A percentile compares a stretch with the other conserved stretches of the same genome.
These are phyloP conservation scores for Hephaestus fuliginosus DNA, from an alignment of 2,797 vertebrate genomes.

Conservation along the genomic window DNA sequence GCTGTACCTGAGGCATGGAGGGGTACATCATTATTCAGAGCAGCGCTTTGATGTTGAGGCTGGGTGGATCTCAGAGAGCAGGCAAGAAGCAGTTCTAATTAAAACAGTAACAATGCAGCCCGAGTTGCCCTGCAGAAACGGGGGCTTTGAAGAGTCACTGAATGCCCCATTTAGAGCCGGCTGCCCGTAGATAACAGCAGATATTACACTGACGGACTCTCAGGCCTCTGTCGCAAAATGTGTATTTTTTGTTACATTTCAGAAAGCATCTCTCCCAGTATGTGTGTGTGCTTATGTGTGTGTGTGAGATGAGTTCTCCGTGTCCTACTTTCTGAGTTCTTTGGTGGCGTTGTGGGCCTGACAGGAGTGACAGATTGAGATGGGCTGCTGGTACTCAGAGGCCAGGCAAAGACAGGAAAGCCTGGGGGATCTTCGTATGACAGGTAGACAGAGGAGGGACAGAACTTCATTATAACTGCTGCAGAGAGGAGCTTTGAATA, in stretches of 20 bases:
- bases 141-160: slow-evolving; percentile 79
- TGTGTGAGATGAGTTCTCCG: slow-evolving; percentile 52
- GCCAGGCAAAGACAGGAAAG: slow-evolving; percentile 75
- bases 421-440: slow-evolving; percentile 74
- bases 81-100: slow-evolving; percentile 80
- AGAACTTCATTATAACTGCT: slow-evolving; percentile 69
- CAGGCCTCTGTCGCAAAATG: slow-evolving; percentile 65
- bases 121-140: slow-evolving; percentile 72
- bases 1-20: slow-evolving; percentile 81
- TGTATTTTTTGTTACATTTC: slow-evolving; percentile 60
- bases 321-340: slow-evolving; percentile 81
- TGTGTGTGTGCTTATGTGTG: slow-evolving; percentile 29
- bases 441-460: slow-evolving; percentile 78
- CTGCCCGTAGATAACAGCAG: slow-evolving; percentile 74
- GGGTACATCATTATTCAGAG: slow-evolving; percentile 81
- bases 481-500: slow-evolving; percentile 55
- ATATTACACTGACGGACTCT: slow-evolving; percentile 63
- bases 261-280: slow-evolving; percentile 28
- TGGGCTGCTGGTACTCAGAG: slow-evolving; percentile 77
- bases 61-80: slow-evolving; percentile 77
- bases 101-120: slow-evolving; percentile 80
- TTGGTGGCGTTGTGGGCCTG: slow-evolving; percentile 75
- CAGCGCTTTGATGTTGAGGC: slow-evolving; percentile 81
- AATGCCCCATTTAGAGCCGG: slow-evolving; percentile 78
- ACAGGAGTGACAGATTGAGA: slow-evolving; percentile 82